phyloP scores from a whole-genome alignment of 2,888 invertebrate genomes.

The Lasioglossum malachurum region DNA sequence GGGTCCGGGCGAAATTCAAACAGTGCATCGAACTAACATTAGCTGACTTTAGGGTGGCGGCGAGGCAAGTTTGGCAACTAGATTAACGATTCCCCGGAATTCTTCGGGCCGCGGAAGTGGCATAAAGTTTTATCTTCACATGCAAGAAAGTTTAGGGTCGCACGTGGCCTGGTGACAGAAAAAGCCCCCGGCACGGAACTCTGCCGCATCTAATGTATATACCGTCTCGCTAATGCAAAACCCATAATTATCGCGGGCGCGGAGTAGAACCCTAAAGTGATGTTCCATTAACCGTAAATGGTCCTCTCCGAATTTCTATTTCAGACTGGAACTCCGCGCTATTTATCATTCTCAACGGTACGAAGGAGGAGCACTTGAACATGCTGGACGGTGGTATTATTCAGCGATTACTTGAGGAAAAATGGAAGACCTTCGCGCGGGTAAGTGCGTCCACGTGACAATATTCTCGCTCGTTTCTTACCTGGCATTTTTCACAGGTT shows the following conservation, averaged over 20 bases:
- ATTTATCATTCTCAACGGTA: constrained; percentile 98
- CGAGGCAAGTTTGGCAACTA: constrained; percentile 31
- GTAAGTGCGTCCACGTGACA: constrained; percentile 86
- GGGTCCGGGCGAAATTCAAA: constrained; percentile 31
- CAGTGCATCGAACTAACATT: constrained; percentile 55
- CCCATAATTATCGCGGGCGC: constrained; percentile 69
- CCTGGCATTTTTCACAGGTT: constrained; percentile 46
- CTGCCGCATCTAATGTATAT: constrained; percentile 43
- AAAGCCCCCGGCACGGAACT: constrained; percentile 33
- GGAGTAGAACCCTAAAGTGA: constrained; percentile 62
- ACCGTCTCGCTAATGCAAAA: constrained; percentile 64
- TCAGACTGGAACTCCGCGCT: constrained; percentile 99
- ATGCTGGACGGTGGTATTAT: constrained; percentile 99
- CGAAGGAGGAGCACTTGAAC: constrained; percentile 98
- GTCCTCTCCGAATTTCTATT: constrained; percentile 70
- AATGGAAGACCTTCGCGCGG: constrained; percentile 99
- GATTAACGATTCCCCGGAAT: constrained; percentile 63
- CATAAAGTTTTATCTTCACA: constrained; percentile 61
- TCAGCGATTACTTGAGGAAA: constrained; percentile 97
- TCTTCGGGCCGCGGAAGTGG: constrained; percentile 36
- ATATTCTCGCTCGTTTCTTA: constrained; percentile 50
- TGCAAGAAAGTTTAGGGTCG: constrained; percentile 56
- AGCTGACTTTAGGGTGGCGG: constrained; percentile 37
- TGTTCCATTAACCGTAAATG: constrained; percentile 72
- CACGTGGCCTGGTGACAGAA: constrained; percentile 56